Conservation (phyloP, 2,888 invertebrate genomes). For the Heteropelma amictum region DNA sequence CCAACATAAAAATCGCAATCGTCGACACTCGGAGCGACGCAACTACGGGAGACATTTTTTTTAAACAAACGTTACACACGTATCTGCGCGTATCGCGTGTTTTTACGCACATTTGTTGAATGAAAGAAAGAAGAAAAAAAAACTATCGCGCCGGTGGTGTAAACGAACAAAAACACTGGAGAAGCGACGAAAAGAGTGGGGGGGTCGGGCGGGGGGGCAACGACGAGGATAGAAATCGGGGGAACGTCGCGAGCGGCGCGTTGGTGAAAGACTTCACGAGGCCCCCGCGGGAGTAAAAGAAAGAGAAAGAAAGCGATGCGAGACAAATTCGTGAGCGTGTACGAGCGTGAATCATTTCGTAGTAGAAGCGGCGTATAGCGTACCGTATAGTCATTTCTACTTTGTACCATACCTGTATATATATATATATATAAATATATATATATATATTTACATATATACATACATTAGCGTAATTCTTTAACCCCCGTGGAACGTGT, state of each 20-base stretch:
- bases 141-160: slow-evolving; percentile 14
- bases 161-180: slow-evolving; percentile 14
- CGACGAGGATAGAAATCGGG: neutral
- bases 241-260: neutral
- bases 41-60: neutral
- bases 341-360: slow-evolving; percentile 43
- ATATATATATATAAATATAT: slow-evolving; percentile 20
- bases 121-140: slow-evolving; percentile 6
- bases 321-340: slow-evolving; percentile 35
- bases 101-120: neutral
- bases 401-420: slow-evolving; percentile 21
- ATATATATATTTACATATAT: too few species aligned
- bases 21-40: too few species aligned
- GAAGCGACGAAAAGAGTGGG: slow-evolving; percentile 4
- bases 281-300: slow-evolving; percentile 30
- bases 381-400: slow-evolving; percentile 38
- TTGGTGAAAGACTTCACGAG: slow-evolving; percentile 47
- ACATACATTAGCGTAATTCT: slow-evolving; percentile 34
- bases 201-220: neutral
- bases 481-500: slow-evolving; percentile 3
- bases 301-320: neutral
- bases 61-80: neutral
- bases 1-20: too few species aligned
- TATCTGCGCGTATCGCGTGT: neutral
- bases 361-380: slow-evolving; percentile 44